These are phyloP conservation scores for Mallotus villosus DNA, from an alignment of 2,797 vertebrate genomes.

Conservation along the genomic window DNA sequence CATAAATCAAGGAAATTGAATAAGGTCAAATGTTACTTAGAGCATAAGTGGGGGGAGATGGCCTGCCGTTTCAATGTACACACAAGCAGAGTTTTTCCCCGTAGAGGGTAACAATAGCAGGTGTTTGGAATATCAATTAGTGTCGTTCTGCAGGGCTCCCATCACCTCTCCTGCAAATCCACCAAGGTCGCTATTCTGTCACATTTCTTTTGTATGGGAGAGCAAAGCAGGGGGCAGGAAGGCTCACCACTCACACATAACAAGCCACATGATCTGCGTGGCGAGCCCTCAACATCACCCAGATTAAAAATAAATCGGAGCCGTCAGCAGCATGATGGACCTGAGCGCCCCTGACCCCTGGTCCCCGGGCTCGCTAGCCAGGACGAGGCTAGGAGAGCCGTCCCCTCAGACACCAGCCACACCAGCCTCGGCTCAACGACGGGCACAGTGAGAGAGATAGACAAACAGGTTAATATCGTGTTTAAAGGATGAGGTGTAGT, in stretches of 20 bases:
- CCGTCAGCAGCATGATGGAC: conserved; percentile 63
- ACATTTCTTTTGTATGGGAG: conserved; percentile 52
- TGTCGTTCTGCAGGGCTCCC: conserved; percentile 28
- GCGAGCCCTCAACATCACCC: conserved; percentile 49
- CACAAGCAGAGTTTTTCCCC: conserved; percentile 43
- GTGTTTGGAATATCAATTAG: conserved; percentile 67
- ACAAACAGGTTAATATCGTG: neutral
- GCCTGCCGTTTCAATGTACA: conserved; percentile 37
- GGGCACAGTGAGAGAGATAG: neutral
- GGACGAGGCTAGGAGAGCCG: conserved; percentile 26
- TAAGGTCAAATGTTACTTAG: conserved; percentile 60
- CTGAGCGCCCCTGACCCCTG: conserved; percentile 64
- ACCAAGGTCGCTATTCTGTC: conserved; percentile 70
- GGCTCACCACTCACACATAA: conserved; percentile 56
- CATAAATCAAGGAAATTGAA: neutral
- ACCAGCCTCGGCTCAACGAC: neutral
- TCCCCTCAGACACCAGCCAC: conserved; percentile 29
- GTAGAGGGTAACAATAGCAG: conserved; percentile 24
- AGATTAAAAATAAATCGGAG: conserved; percentile 76
- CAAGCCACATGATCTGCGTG: conserved; percentile 65
- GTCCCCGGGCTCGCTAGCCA: conserved; percentile 35
- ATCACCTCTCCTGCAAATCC: conserved; percentile 24
- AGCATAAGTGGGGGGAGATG: conserved; percentile 35
- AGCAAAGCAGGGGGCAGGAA: conserved; percentile 21
- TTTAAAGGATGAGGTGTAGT: too few species aligned